Base-by-base conservation (phyloP, 2,113 vertebrate species). In the Crypturellus undulatus region DNA sequence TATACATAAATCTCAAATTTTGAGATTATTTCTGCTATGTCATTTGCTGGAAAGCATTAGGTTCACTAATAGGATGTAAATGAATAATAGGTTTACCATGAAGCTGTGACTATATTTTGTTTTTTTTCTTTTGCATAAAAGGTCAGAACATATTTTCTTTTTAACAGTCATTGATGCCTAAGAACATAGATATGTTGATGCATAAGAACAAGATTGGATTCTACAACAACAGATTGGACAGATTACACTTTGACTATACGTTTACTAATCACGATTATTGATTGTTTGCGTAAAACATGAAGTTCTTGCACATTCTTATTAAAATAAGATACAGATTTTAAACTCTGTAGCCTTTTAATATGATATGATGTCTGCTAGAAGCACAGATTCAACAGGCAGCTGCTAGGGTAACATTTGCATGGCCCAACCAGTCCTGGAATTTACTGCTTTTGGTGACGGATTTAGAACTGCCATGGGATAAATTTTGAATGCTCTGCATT, bases 101-200 rank as follows among this genome's bases (percentile, higher is more conserved):
- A 75, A 71, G 32, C 20, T 67, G 17, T 79, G 85, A 25, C 54
- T 73, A 8, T 7, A 25, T 86, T 90, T 90, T 92, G 69, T 13
- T 92, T 90, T 90, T 93, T 89, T 90, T 52, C 51, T 86, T 70
- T 11, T 69, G 73, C 42, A 47, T 78, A 38, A 73, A 84, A 86
- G 19, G 58, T 86, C 83, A 40, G 51, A 78, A 6, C 4, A 1
- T 22, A 30, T 83, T 94, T 97, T 84, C 51, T 91, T 88, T 77
- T 34, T 90, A 75, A 76, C 59, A 65, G 40, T 2, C 67, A 38
- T 34, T 51, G 54, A 30, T 21, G 89, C 92, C 60, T 90, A 38
- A 38, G 38, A 38, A 38, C 38, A 38, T 38, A 38, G 38, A 38
- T 38, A 38, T 38, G 38, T 38, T 38, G 38, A 38, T 38, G 38